Base-by-base conservation (phyloP, 2,797 vertebrate species). In the Brachyalestes nurse region DNA sequence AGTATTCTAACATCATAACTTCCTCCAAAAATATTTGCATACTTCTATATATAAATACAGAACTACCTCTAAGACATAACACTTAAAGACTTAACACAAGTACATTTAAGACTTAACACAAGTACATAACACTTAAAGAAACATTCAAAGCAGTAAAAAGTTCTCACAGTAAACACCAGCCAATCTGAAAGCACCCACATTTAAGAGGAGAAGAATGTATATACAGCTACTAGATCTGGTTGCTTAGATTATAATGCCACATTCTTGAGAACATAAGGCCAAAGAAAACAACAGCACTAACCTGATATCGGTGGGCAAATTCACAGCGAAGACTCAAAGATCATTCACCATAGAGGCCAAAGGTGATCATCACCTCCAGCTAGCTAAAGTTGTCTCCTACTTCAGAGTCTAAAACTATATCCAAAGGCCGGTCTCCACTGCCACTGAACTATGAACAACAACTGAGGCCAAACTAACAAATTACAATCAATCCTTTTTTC, bases 281-380 rank as follows among this genome's bases (percentile, higher is more conserved):
- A 62, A 64, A 38, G 2, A 1, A 74, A 19, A n/a, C 28, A 75
- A 34, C n/a, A 28, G 47, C 17, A 42, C 81, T 28, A 73, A 82
- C 81, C 81, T 82, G 75, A 72, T 19, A 8, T 12, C 12, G 5
- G 73, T 64, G 23, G 9, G 45, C 16, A 49, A 62, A 62, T 16
- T 23, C 19, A 40, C 23, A 58, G 51, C 58, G 69, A 53, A 73
- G 49, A 49, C 40, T 25, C 61, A 49, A 45, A 45, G 51, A 72
- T 72, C 55, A 55, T n/a, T 28, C 49, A 58, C 25, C 61, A 61
- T 16, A 4, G 19, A 40, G 5, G n/a, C 7, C 17, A 23, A 21
- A 5, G 61, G 28, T 58, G 16, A 28, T 58, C 47, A 80, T 75
- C 19, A 49, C 40, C 5, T 12, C 2, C n/a, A 55, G 69, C 9